Base-by-base conservation (phyloP, 2,888 invertebrate genomes). In the Meganola albula region DNA sequence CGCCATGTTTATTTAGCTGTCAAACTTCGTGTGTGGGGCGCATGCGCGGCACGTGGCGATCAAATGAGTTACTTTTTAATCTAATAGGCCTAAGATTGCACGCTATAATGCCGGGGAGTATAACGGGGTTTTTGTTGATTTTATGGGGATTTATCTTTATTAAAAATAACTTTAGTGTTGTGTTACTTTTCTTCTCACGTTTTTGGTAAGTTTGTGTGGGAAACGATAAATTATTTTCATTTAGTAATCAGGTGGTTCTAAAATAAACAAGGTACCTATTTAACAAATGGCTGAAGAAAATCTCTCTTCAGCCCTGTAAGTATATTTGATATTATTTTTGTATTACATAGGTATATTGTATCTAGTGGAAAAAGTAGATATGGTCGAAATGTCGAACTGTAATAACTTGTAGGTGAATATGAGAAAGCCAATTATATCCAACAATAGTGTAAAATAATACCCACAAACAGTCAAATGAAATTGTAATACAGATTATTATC, bases 1-100 rank as follows among this genome's bases (percentile, higher is more conserved):
- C 33, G 70, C 76, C 77, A 76, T 82, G 78, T 80, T 82, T 77
- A 67, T 74, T 67, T 80, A 80, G 78, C 76, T 79, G 79, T 78
- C 77, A 76, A 66, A 72, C 56, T 63, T 62, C 62, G 55, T 48
- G 55, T 51, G 54, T 38, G 28, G 40, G 58, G 46, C 74, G 70
- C 74, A 63, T 58, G 77, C 70, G 66, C 45, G 76, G 13, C 78
- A 73, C 79, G 80, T 68, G 79, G 30, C 66, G 12, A 34, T 51
- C 62, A 46, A 58, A 62, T 41, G 58, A 61, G 58, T 65, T 63
- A 63, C 63, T 59, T 69, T 74, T 67, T 74, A 72, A 78, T 79
- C 70, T 74, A 72, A 74, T 74, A 65, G 67, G 62, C 48, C 64
- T 53, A 50, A 56, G 53, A 57, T 54, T 53, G 48, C 53, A 51